Base-by-base conservation (phyloP, 2,113 vertebrate genomes). In the Varanus komodoensis region DNA sequence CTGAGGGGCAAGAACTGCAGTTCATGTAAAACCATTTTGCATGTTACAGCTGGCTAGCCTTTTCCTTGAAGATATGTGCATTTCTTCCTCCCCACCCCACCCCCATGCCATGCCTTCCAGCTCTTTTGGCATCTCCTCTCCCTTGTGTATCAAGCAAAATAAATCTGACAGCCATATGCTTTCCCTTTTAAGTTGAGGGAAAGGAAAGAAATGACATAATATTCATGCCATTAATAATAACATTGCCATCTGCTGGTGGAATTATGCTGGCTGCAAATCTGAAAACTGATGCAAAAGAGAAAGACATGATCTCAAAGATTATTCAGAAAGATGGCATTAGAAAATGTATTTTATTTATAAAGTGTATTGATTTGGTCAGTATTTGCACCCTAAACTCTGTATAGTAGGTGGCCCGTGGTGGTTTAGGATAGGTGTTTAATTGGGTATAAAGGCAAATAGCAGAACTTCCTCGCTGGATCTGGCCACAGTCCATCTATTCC, bases 161-260 rank as follows among this genome's bases (percentile, higher is more conserved):
- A 93, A 94, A 64, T 3, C 82, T 38, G 8, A 25, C 0, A 17
- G 21, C 77, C 9, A 1, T 0, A 23, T 32, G 82, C 6, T 68
- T 91, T 0, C 19, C 14, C 82, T 21, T 71, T 89, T n/a, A 64
- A 27, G 6, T 32, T 54, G 85, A 14, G 75, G 77, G 1, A 87
- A 80, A 23, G 82, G 73, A 81, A 9, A 84, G 75, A 87, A 78
- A 50, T 52, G 0, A 0, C 4, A 64, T 34, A 3, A 38, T 12
- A 64, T 54, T 71, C 61, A 67, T 92, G 91, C 81, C 93, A 85
- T 97, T 96, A 95, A 87, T 88, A 83, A 61, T n/a, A 92, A 90
- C 93, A 95, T 92, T 96, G 94, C 97, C 97, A 97, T 97, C 97
- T 97, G 95, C 95, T 96, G 96, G 96, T 90, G 90, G 90, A 95